Conservation (phyloP, 2,797 vertebrate genomes). For the Myotis planiceps region DNA sequence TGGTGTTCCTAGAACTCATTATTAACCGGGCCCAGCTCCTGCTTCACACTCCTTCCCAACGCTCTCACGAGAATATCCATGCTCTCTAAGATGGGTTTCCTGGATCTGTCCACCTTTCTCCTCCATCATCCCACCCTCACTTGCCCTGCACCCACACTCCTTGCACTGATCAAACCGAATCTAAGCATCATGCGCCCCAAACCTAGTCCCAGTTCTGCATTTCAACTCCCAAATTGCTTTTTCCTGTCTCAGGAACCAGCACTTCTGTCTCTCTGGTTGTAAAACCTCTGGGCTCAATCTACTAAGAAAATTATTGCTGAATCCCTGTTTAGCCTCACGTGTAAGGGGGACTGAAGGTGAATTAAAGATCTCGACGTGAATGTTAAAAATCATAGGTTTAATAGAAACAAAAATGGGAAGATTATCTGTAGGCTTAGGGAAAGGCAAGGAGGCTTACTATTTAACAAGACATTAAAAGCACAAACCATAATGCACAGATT, state of each 20-base stretch:
- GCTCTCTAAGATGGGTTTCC: not conserved
- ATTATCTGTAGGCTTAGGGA: not conserved
- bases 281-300: not conserved
- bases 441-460: not conserved
- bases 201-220: not conserved
- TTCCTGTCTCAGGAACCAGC: not conserved
- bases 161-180: not conserved
- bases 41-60: rapidly evolving
- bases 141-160: not conserved
- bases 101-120: not conserved
- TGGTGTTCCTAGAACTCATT: not conserved
- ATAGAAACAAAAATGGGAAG: not conserved
- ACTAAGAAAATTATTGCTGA: not conserved
- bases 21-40: not conserved
- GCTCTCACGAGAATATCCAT: not conserved
- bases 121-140: not conserved
- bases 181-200: not conserved
- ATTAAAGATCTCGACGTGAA: not conserved
- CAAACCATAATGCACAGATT: not conserved
- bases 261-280: not conserved
- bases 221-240: not conserved
- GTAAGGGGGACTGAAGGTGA: not conserved
- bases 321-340: not conserved
- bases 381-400: not conserved
- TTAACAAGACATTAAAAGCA: conserved; percentile 35